Base-by-base conservation (phyloP, 2,888 invertebrate species). In the Pammene aurita region DNA sequence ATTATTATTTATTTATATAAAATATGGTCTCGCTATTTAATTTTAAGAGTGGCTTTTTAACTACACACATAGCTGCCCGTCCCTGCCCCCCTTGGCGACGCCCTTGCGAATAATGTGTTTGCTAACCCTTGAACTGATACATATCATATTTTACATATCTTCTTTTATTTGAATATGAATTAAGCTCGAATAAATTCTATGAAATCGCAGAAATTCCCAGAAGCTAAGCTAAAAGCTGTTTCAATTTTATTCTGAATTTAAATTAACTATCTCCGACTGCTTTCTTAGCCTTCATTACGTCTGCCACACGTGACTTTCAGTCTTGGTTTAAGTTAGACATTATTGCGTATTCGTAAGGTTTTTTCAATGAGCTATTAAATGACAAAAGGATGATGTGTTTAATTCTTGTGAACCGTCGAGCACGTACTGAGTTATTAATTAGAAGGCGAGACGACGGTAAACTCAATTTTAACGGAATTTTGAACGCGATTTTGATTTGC, bases 311-410 rank as follows among this genome's bases (percentile, higher is more conserved):
- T 52, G 57, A 58, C 41, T 57, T 57, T 41, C 14, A 50, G 48
- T 50, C 57, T 34, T n/a, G 56, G 42, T n/a, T n/a, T n/a, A n/a
- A n/a, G n/a, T 66, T 38, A 41, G 26, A 34, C 57, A 38, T 50
- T 48, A 50, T 66, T 42, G 38, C 16, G 55, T 35, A 66, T 66
- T 57, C 41, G 50, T 58, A 58, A 41, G 66, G 34, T 16, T 58
- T 66, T 56, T 42, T 44, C 57, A 58, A 50, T 57, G 14, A 50
- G 7, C 41, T 50, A 50, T 42, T 57, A 35, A 41, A 65, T 26
- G 26, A 41, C 26, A 41, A 50, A 50, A 4, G 4, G 4, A 2
- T 2, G 4, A 16, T 10, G 41, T 14, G 9, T 41, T 41, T 56
- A 35, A 10, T 5, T 11, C 11, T 16, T 2, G 41, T 16, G 13